Base-by-base conservation (phyloP, 2,113 vertebrate genomes). In the Gnathonemus longibarbis region DNA sequence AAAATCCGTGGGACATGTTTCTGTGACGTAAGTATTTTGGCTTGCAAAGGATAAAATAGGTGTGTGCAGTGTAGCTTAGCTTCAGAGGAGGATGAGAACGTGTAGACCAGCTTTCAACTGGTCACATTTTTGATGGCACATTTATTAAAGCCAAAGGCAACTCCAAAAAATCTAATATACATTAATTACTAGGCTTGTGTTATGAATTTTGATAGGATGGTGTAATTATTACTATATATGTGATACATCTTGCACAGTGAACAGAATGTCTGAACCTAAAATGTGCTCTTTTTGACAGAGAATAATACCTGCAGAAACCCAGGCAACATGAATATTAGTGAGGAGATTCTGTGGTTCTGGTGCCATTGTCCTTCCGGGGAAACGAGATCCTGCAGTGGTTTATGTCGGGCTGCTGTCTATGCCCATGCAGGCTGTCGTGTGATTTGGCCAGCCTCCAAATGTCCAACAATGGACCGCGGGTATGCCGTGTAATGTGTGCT, bases 241-340 rank as follows among this genome's bases (percentile, higher is more conserved):
- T 56, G 50, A 35, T 87, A 52, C 87, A 89, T 94, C 94, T 94
- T 94, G 93, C 92, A 95, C 91, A 92, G 91, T 90, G 50, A 90
- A 94, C 91, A 94, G 90, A 89, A 91, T 90, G 56, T n/a, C 7
- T 62, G 56, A 66, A 89, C 66, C 48, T 77, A 88, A 46, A 48
- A 86, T 11, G 50, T 90, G 85, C 52, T 90, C 35, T 58, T 35
- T 87, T 39, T 91, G 3, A 86, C 11, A 86, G 84, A 86, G 74
- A 80, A 42, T 42, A 80, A 80, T 42, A 80, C 74, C 46, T 86
- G 84, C 9, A 49, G 62, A 86, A 27, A 50, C n/a, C n/a, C 84
- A 27, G 84, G 45, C 35, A 80, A 19, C 70, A 13, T 49, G 19
- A 85, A 49, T n/a, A 85, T 27, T 31, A 86, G 21, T 45, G 17